A percentile compares a stretch with the other conserved stretches of the same genome.
phyloP scores from a whole-genome alignment of 2,888 invertebrate genomes.

The Pheosia tremula region DNA sequence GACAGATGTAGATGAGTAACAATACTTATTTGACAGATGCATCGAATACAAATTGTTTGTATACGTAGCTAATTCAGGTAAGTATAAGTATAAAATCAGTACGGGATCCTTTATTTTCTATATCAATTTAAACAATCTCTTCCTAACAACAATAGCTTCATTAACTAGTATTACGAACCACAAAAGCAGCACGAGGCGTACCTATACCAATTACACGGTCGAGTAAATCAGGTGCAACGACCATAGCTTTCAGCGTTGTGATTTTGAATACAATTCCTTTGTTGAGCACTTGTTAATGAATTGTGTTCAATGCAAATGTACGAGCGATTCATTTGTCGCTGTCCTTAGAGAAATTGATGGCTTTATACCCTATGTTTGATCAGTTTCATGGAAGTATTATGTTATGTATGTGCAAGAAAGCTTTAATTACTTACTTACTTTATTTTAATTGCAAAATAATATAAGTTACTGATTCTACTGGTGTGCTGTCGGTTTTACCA shows the following conservation, averaged over 20 bases:
- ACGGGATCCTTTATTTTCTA: too few relatives aligned
- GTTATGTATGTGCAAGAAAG: too few relatives aligned
- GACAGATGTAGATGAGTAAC: slow-evolving; percentile 10
- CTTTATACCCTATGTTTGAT: slow-evolving; percentile 27
- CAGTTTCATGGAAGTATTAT: not conserved
- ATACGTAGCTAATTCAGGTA: too few relatives aligned
- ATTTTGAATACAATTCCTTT: slow-evolving; percentile 58
- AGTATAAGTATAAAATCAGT: too few relatives aligned
- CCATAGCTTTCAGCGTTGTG: slow-evolving; percentile 49
- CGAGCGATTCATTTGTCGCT: slow-evolving; percentile 27
- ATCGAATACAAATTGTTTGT: too few relatives aligned
- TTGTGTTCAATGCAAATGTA: slow-evolving; percentile 30
- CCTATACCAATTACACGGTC: slow-evolving; percentile 61
- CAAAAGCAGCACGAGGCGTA: slow-evolving; percentile 40
- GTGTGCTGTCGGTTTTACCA: slow-evolving; percentile 4
- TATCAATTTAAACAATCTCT: not conserved
- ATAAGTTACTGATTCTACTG: too few relatives aligned
- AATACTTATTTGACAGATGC: too few relatives aligned
- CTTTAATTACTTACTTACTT: too few relatives aligned
- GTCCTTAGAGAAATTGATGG: slow-evolving; percentile 32
- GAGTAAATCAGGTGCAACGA: slow-evolving; percentile 61
- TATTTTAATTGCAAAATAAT: too few relatives aligned
- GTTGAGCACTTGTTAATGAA: slow-evolving; percentile 58
- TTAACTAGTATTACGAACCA: slow-evolving; percentile 37
- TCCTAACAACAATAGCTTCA: slow-evolving; percentile 39